Base-by-base conservation (phyloP, 37 sponge, comb jelly and placozoan species). In the Ianthella basta region DNA sequence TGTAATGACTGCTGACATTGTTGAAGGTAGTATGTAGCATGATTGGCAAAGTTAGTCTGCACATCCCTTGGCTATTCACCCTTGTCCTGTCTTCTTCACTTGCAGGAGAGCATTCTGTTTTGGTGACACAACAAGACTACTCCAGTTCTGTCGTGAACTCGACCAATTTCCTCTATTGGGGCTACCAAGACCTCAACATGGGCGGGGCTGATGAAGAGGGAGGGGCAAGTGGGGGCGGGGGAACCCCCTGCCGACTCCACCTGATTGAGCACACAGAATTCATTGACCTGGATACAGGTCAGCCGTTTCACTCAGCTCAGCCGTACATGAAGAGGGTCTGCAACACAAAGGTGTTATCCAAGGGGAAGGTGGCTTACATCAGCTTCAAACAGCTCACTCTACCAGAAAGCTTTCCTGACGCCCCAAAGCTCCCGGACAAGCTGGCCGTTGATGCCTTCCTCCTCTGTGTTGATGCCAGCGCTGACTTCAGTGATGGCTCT, bases 181-280 rank as follows among this genome's bases (percentile, higher is more conserved):
- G 95, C 8, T 75, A 20, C 53, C 37, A 75, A 36, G 78, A 75
- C 20, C 25, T 40, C 18, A 60, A 70, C 38, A 68, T 12, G 29
- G 70, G 40, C 6, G 79, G 34, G 36, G 53, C 56, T 19, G 87
- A 65, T 55, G 80, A 24, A 38, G 81, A 80, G 81, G 54, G 87
- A 21, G 70, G 30, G 78, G 78, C 78, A 53, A 21, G 50, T 21
- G 50, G 50, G 50, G 53, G 78, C 4, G 78, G 78, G 20, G 37
- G 37, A 50, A 30, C 15, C 56, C 37, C 36, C 70, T 38, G 53
- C 39, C n/a, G 38, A 18, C 30, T 89, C 16, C 82, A 91, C 77
- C 77, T 94, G 35, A 68, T 94, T 19, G 95, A 94, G 50, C 92
- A 91, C 64, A 93, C 90, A 56, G 97, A 96, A 85, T 96, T 96